Base-by-base conservation (phyloP, 2,113 vertebrate genomes). In the Channa maculata region DNA sequence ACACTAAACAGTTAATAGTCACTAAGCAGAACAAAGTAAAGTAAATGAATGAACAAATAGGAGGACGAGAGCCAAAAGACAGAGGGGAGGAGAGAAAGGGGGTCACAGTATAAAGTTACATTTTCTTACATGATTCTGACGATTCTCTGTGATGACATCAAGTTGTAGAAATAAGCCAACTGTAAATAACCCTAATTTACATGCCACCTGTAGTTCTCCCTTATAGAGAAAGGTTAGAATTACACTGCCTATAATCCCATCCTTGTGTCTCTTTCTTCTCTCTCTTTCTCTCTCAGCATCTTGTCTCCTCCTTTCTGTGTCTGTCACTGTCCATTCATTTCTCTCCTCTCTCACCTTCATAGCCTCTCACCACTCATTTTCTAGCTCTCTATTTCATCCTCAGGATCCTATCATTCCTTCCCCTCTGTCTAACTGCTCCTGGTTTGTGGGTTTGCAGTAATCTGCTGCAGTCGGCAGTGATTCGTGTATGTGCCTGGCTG, bases 401-500 rank as follows among this genome's bases (percentile, higher is more conserved):
- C 58, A 49, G 15, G 34, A 34, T 38, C 55, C 3, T 8, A 13
- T 12, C 13, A 13, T 15, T 11, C 2, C 45, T 38, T 8, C 45
- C 53, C 8, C 48, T 53, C 50, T 59, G 34, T 75, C 79, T 71
- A 44, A 71, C 62, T 37, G 54, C 45, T 61, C 43, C 54, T 44
- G 39, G 11, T 69, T 75, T 55, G 51, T 72, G 53, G 55, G 41
- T 64, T 71, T 77, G 64, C 41, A 67, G 37, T 77, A 71, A 75
- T 77, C 73, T 77, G 51, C 80, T 74, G 85, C 80, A 75, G 73
- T 80, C 80, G 74, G 65, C 84, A 50, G 73, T 86, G 80, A 83
- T 86, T 75, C 80, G 80, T 79, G 13, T 71, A 82, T 64, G 50
- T 67, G 58, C n/a, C 49, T 46, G 60, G 39, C 61, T 51, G 44